Evolutionary conservation across 2,888 invertebrate genomes (phyloP), one percentile per base, ranked within the genome.

Genomic region (Calameuta pallipes): DNA sequence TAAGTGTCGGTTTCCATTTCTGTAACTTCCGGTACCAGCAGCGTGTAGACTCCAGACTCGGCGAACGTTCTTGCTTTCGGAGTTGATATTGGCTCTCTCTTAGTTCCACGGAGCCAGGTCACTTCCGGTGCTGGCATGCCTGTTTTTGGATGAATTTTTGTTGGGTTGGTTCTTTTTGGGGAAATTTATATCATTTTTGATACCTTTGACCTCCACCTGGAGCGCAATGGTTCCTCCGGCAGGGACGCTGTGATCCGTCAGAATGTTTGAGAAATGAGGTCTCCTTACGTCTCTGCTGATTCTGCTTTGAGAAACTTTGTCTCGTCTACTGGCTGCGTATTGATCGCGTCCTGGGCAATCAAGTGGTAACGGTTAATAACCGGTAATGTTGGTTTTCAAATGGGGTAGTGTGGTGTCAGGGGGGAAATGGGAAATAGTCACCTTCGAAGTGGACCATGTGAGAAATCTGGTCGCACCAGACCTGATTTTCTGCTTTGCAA

Each of bases 181-280:
- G 23, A 23, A 2, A 9, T 56, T 23, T 56, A 9, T 56, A 4
- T 41, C 4, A 15, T 41, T 56, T 23, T 56, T 23, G 2, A 36
- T 92, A 87, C 95, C 96, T 89, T 94, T 94, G 68, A 96, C 94
- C 90, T 96, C 95, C 0, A 97, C 96, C 90, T 97, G 96, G 33
- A 97, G 93, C 4, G 96, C 97, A 80, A 96, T 95, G 0, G 96
- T 96, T 69, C 97, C 97, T 0, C 97, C 97, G 79, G 93, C 92
- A 4, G 95, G 94, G 0, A 97, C 96, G 77, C 94, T 94, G 87
- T 95, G 94, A 87, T 96, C 96, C 0, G 94, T 94, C 35, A 96
- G 90, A 0, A 95, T 94, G 80, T 93, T 94, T 0, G 94, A 93
- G 85, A 96, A 95, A 86, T 95, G 94, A 1, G 96, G 96, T 81